These are phyloP conservation scores for Arrhopalites spinosus DNA, from an alignment of 2,888 invertebrate species.

Conservation along the genomic window DNA sequence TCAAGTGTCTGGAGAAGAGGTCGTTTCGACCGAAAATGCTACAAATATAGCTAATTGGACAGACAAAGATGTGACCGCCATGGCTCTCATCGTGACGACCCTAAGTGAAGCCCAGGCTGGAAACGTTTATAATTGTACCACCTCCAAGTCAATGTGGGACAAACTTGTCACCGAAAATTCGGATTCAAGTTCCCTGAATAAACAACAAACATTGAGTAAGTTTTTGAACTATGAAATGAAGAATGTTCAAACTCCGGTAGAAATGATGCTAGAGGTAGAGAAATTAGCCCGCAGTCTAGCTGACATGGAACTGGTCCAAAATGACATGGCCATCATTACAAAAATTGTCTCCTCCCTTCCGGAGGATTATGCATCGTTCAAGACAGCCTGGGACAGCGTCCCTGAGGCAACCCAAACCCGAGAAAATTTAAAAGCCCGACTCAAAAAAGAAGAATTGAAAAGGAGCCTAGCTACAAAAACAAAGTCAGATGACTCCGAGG, in stretches of 20 bases:
- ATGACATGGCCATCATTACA: background rate
- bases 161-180: background rate
- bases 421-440: background rate
- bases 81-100: background rate
- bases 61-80: background rate
- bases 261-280: background rate
- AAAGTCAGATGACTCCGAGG: background rate
- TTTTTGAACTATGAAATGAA: background rate
- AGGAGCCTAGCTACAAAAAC: no score
- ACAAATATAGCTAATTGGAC: background rate
- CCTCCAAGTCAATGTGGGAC: background rate
- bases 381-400: constrained; percentile 8
- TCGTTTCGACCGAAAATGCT: background rate
- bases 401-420: background rate
- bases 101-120: background rate
- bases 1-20: background rate
- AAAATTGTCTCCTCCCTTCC: constrained; percentile 4
- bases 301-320: background rate
- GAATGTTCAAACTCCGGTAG: background rate
- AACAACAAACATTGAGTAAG: background rate
- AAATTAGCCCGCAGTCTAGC: background rate
- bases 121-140: background rate
- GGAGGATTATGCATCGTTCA: constrained; percentile 10
- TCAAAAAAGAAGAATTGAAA: background rate
- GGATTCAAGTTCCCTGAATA: background rate